Conservation (phyloP, 2,113 vertebrate species). For the Tautogolabrus adspersus region DNA sequence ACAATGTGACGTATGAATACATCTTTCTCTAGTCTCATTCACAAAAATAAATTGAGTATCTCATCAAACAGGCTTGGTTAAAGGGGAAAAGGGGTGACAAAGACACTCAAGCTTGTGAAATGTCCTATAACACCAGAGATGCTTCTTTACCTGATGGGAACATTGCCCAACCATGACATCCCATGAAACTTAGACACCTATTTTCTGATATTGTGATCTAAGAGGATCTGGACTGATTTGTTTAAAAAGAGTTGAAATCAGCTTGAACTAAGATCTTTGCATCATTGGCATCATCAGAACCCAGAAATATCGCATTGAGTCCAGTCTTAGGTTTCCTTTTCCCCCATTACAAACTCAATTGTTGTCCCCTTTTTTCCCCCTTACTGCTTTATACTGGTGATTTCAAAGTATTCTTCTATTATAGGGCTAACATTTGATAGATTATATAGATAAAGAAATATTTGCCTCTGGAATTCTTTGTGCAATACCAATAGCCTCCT, state of each 20-base stretch:
- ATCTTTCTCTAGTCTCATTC: no score
- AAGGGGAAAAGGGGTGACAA: not conserved
- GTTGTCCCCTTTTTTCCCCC: no score
- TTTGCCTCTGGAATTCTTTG: not conserved
- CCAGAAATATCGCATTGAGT: not conserved
- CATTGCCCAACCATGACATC: not conserved
- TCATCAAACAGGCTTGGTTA: no score
- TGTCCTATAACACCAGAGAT: not conserved
- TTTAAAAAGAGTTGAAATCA: slow-evolving; percentile 17
- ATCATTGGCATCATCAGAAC: not conserved
- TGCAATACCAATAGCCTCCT: slow-evolving; percentile 1
- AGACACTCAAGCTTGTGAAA: not conserved
- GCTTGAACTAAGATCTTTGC: no score
- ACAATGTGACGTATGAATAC: no score
- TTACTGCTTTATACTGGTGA: not conserved
- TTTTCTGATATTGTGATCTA: slow-evolving; percentile 49
- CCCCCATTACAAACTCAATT: no score
- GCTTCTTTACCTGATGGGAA: not conserved
- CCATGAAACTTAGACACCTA: slow-evolving; percentile 18
- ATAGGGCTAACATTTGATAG: not conserved
- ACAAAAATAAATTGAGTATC: no score
- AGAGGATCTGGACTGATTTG: slow-evolving; percentile 49
- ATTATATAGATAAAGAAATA: not conserved
- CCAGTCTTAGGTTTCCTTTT: not conserved
- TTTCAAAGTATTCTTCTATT: not conserved